Evolutionary conservation across 2,113 vertebrate genomes (phyloP), one percentile per base, ranked within the genome.

Genomic region (Cottus gobio): DNA sequence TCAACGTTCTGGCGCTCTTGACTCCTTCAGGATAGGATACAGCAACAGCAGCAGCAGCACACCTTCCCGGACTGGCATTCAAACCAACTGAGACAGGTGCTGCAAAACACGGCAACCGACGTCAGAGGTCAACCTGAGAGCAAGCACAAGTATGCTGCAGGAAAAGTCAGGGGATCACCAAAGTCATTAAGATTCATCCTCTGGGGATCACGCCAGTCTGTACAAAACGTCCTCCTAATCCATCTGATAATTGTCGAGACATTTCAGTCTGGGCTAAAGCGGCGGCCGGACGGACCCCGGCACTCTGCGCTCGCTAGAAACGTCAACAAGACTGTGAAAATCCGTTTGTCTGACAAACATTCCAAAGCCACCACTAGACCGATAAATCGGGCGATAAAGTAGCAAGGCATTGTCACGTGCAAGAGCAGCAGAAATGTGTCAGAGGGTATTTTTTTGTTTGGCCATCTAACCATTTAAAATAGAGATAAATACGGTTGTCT

Each of bases 171-270:
- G 39, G 70, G 62, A 64, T 71, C 46, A 36, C 26, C 30, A 66
- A 13, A 48, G 52, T n/a, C 30, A 60, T 66, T 60, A 80, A 1
- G 18, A n/a, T 11, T 66, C 16, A 80, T 80, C 70, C 42, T 46
- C 48, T 44, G 15, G 48, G 58, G 48, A 79, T 64, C 50, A 56
- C 31, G 28, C 16, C 20, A n/a, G 42, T 50, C 44, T 13, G 70
- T 8, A 24, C 52, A 66, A 72, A 57, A 58, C 36, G n/a, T 48
- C 4, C 26, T 65, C 39, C 22, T 66, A 66, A 72, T 57, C 77
- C 60, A 64, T 65, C 37, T 57, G 61, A 79, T 79, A 72, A 65
- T 28, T 48, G 46, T 10, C 15, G 48, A 31, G 46, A 64, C 61
- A 71, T 79, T 64, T 79, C 26, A 12, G 28, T 64, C 68, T 71